phyloP scores from a whole-genome alignment of 2,888 invertebrate genomes.

The Papilio elwesi region DNA sequence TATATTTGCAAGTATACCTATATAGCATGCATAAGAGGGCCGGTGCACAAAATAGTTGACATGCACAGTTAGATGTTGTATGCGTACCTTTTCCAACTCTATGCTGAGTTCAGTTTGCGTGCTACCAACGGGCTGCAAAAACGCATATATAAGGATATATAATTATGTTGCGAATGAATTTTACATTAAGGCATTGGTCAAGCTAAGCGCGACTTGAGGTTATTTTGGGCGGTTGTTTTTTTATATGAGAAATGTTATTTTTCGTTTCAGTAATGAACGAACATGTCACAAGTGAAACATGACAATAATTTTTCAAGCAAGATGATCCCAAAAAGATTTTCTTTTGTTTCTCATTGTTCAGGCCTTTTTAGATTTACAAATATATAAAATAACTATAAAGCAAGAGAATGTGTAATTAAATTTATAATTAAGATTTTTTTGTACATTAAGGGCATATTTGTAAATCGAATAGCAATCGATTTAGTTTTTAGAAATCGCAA shows the following conservation, averaged over 20 bases:
- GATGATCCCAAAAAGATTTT: too few relatives aligned
- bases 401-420: too few relatives aligned
- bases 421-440: too few relatives aligned
- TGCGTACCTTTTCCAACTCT: conserved; percentile 85
- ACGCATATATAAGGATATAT: conserved; percentile 71
- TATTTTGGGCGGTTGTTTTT: conserved; percentile 11
- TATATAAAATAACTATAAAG: too few relatives aligned
- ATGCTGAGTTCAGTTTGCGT: conserved; percentile 82
- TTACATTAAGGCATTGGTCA: background rate
- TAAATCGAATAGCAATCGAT: too few relatives aligned
- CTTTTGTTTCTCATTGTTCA: too few relatives aligned
- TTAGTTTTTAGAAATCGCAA: too few relatives aligned
- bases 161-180: conserved; percentile 24
- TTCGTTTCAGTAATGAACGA: background rate
- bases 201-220: conserved; percentile 27
- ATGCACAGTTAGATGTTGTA: conserved; percentile 76
- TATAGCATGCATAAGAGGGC: conserved; percentile 56
- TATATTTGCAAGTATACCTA: conserved; percentile 23
- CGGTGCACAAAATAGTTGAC: conserved; percentile 52
- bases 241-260: background rate
- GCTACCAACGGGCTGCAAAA: conserved; percentile 84
- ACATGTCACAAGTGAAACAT: background rate
- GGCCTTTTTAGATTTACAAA: too few relatives aligned
- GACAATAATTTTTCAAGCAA: background rate
- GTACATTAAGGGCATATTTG: too few relatives aligned